Conservation (phyloP, 2,797 vertebrate species). For the Silurus aristotelis region DNA sequence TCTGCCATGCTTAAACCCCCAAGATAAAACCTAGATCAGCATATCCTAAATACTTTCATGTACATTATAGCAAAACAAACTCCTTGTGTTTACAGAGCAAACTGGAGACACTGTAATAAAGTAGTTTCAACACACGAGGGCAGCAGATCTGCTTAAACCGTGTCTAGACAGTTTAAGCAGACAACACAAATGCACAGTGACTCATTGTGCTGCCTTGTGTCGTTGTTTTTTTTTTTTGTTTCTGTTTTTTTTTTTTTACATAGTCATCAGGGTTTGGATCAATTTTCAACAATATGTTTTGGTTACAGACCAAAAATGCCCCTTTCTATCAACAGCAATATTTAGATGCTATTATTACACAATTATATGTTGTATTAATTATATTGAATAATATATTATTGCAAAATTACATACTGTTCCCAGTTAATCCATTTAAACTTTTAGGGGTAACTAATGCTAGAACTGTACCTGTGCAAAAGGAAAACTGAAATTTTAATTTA, state of each 20-base stretch:
- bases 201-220: neutral
- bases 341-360: neutral
- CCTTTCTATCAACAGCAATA: neutral
- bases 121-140: slow-evolving; percentile 36
- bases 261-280: neutral
- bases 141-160: slow-evolving; percentile 36
- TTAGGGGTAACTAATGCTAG: neutral
- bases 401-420: neutral
- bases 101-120: neutral
- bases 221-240: no score
- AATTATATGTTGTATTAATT: neutral
- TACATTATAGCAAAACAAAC: neutral
- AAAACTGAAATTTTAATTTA: neutral
- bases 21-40: neutral
- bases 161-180: neutral
- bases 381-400: neutral
- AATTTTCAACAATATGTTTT: neutral
- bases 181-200: neutral
- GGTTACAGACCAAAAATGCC: neutral
- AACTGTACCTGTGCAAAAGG: neutral
- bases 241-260: neutral
- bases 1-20: neutral
- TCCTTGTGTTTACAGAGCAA: neutral
- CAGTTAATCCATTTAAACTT: neutral
- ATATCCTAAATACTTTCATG: neutral